Conservation (phyloP, 1,140 invertebrate species). For the Drosophila orosa region DNA sequence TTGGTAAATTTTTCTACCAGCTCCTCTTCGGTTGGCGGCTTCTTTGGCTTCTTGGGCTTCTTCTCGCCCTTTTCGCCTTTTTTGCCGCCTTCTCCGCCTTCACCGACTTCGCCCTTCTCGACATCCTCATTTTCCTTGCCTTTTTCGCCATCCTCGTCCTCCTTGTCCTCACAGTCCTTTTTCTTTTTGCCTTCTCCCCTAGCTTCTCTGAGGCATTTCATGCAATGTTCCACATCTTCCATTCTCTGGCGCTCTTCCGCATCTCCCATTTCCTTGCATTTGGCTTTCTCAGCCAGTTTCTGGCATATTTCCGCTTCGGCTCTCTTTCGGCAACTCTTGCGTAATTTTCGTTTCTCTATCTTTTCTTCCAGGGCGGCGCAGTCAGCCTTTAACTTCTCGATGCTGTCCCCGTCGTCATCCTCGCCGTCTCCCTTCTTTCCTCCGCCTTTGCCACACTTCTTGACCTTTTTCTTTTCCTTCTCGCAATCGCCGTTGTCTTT, state of each 20-base stretch:
- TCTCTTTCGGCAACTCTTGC: not conserved
- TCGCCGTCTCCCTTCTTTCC: slow-evolving; percentile 11
- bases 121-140: too few relatives aligned
- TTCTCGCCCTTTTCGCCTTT: not conserved
- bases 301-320: slow-evolving; percentile 1
- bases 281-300: not conserved
- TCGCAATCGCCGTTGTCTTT: not conserved
- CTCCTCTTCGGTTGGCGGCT: slow-evolving; percentile 11
- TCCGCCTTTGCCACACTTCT: slow-evolving; percentile 5
- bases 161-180: not conserved
- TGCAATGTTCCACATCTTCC: slow-evolving; percentile 6
- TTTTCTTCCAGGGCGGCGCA: not conserved
- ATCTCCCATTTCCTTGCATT: slow-evolving; percentile 3
- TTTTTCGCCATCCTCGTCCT: not conserved
- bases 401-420: not conserved
- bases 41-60: not conserved
- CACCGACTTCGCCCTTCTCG: too few relatives aligned
- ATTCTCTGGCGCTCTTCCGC: slow-evolving; percentile 9
- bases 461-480: slow-evolving; percentile 5
- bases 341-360: not conserved
- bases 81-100: not conserved
- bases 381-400: not conserved
- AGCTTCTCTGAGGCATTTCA: slow-evolving; percentile 8
- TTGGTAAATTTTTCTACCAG: slow-evolving; percentile 20
- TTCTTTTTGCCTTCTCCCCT: slow-evolving; percentile 9